phyloP scores from a whole-genome alignment of 2,797 vertebrate genomes.

The Gymnopithys bicolor region DNA sequence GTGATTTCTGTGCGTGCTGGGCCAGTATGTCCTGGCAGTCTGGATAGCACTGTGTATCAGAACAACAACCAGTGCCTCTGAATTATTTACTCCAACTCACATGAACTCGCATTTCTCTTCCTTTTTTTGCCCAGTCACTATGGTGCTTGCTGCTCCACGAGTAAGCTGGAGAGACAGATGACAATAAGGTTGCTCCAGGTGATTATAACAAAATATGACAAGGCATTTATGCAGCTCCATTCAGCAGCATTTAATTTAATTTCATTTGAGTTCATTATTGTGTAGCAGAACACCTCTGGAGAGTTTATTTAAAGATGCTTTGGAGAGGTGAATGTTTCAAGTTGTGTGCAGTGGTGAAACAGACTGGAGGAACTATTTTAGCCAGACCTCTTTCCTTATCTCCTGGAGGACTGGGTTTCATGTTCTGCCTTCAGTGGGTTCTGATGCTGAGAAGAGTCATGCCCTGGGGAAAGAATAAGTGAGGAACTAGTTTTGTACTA shows the following conservation, averaged over 20 bases:
- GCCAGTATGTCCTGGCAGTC: not conserved
- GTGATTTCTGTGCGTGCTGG: not conserved
- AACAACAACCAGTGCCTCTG: not conserved
- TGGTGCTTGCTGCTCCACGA: not conserved
- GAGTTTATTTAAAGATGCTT: not conserved
- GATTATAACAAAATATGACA: slow-evolving; percentile 1
- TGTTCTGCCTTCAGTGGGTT: not conserved
- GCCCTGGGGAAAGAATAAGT: not conserved
- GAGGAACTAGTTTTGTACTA: not conserved
- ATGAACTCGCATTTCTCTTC: slow-evolving; percentile 22
- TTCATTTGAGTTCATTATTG: not conserved
- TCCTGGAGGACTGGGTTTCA: not conserved
- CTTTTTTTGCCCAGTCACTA: slow-evolving; percentile 44
- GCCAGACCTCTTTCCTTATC: not conserved
- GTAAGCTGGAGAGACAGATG: not conserved
- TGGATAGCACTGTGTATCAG: not conserved
- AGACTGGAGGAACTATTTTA: not conserved
- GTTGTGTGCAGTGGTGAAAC: not conserved
- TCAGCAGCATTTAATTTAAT: not conserved
- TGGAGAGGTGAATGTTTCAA: not conserved
- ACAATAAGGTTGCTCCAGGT: not conserved
- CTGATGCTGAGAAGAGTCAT: not conserved
- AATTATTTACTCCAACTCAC: slow-evolving; percentile 63
- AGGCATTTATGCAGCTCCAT: not conserved
- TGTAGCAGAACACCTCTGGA: not conserved